These are phyloP conservation scores for Pandion haliaetus DNA, from an alignment of 2,113 vertebrate species.

Conservation along the genomic window DNA sequence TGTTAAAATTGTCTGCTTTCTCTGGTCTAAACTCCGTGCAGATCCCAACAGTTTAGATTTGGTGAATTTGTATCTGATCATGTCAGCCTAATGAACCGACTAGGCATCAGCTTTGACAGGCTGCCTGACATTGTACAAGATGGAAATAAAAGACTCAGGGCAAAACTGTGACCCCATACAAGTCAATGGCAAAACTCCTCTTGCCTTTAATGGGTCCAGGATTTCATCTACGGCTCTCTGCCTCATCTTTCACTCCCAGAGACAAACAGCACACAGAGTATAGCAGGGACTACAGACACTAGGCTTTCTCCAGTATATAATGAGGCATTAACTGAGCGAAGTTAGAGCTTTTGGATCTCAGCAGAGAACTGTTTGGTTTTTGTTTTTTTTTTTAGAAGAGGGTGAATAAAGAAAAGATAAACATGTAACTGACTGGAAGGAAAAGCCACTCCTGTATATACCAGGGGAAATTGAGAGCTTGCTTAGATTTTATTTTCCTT, in stretches of 20 bases:
- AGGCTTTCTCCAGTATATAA: neutral
- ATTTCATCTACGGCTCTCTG: neutral
- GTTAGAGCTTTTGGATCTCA: slow-evolving; percentile 1
- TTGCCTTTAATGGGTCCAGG: slow-evolving; percentile 24
- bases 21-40: neutral
- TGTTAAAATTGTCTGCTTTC: neutral
- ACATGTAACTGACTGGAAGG: neutral
- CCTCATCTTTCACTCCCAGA: slow-evolving; percentile 26
- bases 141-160: slow-evolving; percentile 39
- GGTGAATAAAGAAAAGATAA: neutral
- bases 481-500: neutral
- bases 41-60: neutral
- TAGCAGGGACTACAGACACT: neutral
- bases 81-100: slow-evolving; percentile 21
- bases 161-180: slow-evolving; percentile 17
- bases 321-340: neutral
- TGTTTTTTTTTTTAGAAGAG: neutral
- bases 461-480: neutral
- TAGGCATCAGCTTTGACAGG: slow-evolving; percentile 18
- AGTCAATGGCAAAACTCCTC: slow-evolving; percentile 31
- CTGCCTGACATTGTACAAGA: neutral
- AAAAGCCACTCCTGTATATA: neutral
- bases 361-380: neutral
- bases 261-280: neutral
- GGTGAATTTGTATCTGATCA: slow-evolving; percentile 12